phyloP scores from a whole-genome alignment of 2,113 vertebrate genomes.

The Prionailurus viverrinus region DNA sequence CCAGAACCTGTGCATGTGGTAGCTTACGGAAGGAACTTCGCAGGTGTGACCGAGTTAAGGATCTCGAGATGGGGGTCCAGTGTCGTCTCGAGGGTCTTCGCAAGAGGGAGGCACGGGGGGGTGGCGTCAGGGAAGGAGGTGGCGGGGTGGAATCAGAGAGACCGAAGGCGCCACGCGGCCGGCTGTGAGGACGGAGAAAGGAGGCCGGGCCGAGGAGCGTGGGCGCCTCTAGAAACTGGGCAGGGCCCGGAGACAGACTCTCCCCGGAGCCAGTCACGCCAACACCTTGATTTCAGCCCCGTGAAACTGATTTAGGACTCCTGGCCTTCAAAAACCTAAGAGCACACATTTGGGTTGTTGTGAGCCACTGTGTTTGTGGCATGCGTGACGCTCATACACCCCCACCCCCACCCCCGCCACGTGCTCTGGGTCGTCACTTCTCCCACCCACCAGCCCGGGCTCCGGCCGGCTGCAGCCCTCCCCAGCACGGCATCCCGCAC shows the following conservation, averaged over 20 bases:
- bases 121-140: no score
- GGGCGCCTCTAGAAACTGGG: background rate
- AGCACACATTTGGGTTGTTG: accelerated
- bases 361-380: accelerated
- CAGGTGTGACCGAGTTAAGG: no score
- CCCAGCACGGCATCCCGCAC: background rate
- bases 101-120: background rate
- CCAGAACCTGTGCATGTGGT: accelerated
- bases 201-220: accelerated
- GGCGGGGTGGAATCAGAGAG: background rate
- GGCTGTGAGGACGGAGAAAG: accelerated
- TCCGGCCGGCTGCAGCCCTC: background rate
- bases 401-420: accelerated
- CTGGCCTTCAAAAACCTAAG: background rate
- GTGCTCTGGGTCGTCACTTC: background rate
- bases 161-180: accelerated
- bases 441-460: background rate
- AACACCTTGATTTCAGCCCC: accelerated
- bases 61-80: background rate
- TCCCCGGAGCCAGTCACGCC: accelerated
- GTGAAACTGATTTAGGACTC: background rate
- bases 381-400: accelerated
- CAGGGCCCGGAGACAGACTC: background rate
- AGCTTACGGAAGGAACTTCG: background rate
- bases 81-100: background rate